Conservation (phyloP, 2,888 invertebrate genomes). For the Pasiphila rectangulata region DNA sequence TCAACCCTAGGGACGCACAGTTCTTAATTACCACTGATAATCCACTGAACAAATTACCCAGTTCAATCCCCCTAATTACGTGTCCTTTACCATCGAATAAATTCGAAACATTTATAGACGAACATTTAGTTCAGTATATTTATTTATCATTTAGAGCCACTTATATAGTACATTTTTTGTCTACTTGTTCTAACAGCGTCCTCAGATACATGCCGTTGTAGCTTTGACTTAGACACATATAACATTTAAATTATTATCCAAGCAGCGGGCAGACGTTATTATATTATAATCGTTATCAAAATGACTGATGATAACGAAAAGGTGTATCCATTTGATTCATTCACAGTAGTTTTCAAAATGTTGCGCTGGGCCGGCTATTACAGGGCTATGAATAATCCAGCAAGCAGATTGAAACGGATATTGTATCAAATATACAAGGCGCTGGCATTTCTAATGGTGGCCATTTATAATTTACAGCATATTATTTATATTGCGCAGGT, state of each 20-base stretch:
- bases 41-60: slow-evolving; percentile 3
- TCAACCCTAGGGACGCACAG: slow-evolving; percentile 4
- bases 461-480: slow-evolving; percentile 36
- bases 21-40: slow-evolving; percentile 14
- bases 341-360: slow-evolving; percentile 36
- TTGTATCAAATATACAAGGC: slow-evolving; percentile 37
- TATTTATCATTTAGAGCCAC: too few species aligned
- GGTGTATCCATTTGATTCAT: slow-evolving; percentile 44
- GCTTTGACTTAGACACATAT: too few species aligned
- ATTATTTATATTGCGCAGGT: slow-evolving; percentile 42
- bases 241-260: too few species aligned
- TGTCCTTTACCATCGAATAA: slow-evolving; percentile 5
- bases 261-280: too few species aligned
- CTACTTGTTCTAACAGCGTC: too few species aligned
- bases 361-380: slow-evolving; percentile 40
- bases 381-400: slow-evolving; percentile 36
- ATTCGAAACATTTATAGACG: too few species aligned
- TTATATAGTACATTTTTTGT: too few species aligned
- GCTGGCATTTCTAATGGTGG: slow-evolving; percentile 26
- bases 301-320: slow-evolving; percentile 30
- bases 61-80: slow-evolving; percentile 15
- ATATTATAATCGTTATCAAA: slow-evolving; percentile 18
- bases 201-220: too few species aligned
- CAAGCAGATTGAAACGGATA: slow-evolving; percentile 28
- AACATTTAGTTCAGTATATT: neutral